Base-by-base conservation (phyloP, 1,140 invertebrate genomes). In the Drosophila bipectinata region DNA sequence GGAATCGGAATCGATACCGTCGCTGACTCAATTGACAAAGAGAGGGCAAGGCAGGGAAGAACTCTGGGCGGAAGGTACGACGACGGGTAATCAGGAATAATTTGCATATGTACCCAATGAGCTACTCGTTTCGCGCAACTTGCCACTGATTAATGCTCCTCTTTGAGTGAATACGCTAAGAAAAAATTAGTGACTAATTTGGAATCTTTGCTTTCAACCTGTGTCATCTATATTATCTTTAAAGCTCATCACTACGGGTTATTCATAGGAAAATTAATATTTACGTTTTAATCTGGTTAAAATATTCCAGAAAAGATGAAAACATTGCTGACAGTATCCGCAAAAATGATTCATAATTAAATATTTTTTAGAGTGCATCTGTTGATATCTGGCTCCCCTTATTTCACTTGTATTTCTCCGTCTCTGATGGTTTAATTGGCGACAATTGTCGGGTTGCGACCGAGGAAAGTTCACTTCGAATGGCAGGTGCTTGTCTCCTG, bases 81-180 rank as follows among this genome's bases (percentile, higher is more conserved):
- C 41, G 15, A 21, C 18, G 44, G 26, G 52, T 68, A 69, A 69
- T 69, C 66, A 47, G 63, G 52, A 57, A 69, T 68, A 68, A 84
- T 84, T 85, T 84, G 79, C 77, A 85, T 84, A 80, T 72, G 59
- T 45, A 51, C 37, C 84, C 80, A 77, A 69, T 73, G 77, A 72
- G 80, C 81, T 77, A 84, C 80, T 73, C 77, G 80, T 85, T 77
- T 80, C 81, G 83, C 81, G 77, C 81, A 77, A 53, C 52, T 53
- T 83, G 58, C 80, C 63, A 14, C 77, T 84, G 80, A 84, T 85
- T 84, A 84, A 84, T 85, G 80, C 64, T 59, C 49, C 47, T 53
- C 59, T 56, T 77, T 63, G 54, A 63, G 24, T 54, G 32, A 24
- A 12, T 41, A 54, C 48, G 51, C 74, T 60, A 14, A 21, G 9